These are phyloP conservation scores for Drosophila yakuba DNA, from an alignment of 1,140 invertebrate genomes.

Conservation along the genomic window DNA sequence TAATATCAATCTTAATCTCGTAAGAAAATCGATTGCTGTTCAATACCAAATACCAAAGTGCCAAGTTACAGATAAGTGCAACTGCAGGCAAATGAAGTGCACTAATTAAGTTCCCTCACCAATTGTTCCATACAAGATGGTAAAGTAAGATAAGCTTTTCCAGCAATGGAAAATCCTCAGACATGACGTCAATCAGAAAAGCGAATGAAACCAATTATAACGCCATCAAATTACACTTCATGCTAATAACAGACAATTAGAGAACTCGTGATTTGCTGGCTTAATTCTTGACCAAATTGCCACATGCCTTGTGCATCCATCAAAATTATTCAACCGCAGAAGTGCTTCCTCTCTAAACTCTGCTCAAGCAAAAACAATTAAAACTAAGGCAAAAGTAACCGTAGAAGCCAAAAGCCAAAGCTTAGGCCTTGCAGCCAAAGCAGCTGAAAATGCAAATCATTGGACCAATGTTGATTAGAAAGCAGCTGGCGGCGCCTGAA, in stretches of 20 bases:
- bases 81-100: too few relatives aligned
- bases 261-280: conserved; percentile 25
- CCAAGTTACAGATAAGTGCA: too few relatives aligned
- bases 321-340: conserved; percentile 39
- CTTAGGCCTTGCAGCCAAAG: conserved; percentile 7
- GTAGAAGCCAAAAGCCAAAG: conserved; percentile 42
- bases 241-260: conserved; percentile 47
- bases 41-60: too few relatives aligned
- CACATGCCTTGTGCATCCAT: conserved; percentile 19
- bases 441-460: conserved; percentile 80
- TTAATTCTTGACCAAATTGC: conserved; percentile 42
- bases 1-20: too few relatives aligned
- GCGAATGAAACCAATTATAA: conserved; percentile 40
- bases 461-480: conserved; percentile 72
- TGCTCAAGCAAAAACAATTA: conserved; percentile 55
- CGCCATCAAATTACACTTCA: conserved; percentile 49
- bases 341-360: conserved; percentile 1
- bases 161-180: conserved; percentile 1
- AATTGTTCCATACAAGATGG: too few relatives aligned
- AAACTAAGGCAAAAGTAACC: conserved; percentile 38
- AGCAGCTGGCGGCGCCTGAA: conserved; percentile 37
- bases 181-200: conserved; percentile 14
- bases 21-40: too few relatives aligned
- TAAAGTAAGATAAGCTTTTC: background rate
- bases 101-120: background rate